phyloP scores from a whole-genome alignment of 2,888 invertebrate genomes.

The Chouioia cunea region DNA sequence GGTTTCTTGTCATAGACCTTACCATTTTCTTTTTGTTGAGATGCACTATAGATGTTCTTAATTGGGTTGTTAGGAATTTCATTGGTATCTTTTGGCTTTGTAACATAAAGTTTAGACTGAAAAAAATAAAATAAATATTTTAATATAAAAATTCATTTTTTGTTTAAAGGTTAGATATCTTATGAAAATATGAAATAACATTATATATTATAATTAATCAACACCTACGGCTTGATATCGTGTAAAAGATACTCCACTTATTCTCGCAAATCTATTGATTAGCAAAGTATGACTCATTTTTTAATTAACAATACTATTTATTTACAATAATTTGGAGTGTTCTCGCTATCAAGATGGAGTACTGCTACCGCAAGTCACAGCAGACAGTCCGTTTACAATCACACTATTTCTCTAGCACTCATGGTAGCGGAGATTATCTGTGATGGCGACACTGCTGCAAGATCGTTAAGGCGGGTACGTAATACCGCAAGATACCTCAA shows the following conservation, averaged over 20 bases:
- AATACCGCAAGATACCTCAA: no score
- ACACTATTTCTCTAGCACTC: no score
- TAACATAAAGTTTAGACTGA: constrained; percentile 16
- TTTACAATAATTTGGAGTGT: constrained; percentile 3
- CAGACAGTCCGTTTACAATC: no score
- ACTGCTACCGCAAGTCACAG: no score
- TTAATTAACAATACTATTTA: background rate
- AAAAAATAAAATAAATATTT: constrained; percentile 3
- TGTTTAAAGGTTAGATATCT: constrained; percentile 15
- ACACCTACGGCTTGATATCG: constrained; percentile 20
- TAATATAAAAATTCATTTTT: background rate
- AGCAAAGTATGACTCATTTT: constrained; percentile 33
- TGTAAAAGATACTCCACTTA: background rate
- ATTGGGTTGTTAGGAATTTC: constrained; percentile 79
- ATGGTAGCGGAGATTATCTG: no score
- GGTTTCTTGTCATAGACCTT: constrained; percentile 90
- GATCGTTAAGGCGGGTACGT: no score
- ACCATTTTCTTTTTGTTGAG: constrained; percentile 79
- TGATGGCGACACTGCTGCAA: no score
- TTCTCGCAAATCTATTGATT: background rate
- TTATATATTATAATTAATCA: background rate
- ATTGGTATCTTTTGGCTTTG: constrained; percentile 55
- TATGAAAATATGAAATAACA: background rate
- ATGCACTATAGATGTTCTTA: constrained; percentile 74
- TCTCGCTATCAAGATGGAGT: no score